Evolutionary conservation across 2,113 vertebrate species (phyloP).

Genomic region (Toxostoma redivivum): DNA sequence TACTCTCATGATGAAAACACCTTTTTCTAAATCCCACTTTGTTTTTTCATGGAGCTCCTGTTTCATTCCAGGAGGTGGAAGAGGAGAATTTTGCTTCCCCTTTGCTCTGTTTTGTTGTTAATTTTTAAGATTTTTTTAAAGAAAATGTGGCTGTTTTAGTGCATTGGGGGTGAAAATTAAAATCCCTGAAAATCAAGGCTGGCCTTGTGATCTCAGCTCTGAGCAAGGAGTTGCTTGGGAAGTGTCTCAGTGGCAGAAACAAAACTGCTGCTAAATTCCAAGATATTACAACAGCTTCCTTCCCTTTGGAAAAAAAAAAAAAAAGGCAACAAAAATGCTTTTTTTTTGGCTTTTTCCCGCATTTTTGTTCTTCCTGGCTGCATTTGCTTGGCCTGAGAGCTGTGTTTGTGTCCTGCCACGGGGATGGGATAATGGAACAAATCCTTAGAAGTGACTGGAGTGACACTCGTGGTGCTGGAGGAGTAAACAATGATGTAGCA

Average conservation of each 20-base stretch:
- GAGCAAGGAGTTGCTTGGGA: neutral
- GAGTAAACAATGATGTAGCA: slow-evolving; percentile 50
- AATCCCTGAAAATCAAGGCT: neutral
- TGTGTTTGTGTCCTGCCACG: neutral
- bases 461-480: neutral
- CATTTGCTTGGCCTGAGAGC: neutral
- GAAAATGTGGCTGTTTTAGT: neutral
- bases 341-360: neutral
- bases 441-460: neutral
- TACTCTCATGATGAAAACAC: neutral
- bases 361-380: neutral
- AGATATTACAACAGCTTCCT: neutral
- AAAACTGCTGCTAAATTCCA: neutral
- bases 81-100: neutral
- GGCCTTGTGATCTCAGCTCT: neutral
- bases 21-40: neutral
- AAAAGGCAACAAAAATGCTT: accelerated
- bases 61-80: neutral
- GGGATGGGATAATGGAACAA: neutral
- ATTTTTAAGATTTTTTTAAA: neutral
- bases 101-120: neutral
- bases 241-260: neutral
- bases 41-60: neutral
- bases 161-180: neutral
- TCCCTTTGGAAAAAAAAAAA: neutral